Conservation (phyloP, 2,797 vertebrate species). For the Kryptopterus vitreolus region DNA sequence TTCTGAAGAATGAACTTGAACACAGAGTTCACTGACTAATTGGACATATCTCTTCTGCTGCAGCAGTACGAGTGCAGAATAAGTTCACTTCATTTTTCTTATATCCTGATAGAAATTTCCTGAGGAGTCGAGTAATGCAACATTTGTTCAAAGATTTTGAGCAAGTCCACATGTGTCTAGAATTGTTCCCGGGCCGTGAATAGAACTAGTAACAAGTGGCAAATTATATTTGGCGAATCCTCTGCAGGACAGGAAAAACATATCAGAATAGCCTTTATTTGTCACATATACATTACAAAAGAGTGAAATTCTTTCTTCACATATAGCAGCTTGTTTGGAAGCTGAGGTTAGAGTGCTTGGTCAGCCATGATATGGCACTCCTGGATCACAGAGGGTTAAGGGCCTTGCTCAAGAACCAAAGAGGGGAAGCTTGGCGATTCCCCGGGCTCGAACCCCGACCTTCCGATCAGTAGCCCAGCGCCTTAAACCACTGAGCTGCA, state of each 20-base stretch:
- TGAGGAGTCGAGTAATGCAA: background rate
- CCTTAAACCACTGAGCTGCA: no score
- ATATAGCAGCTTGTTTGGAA: no score
- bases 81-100: conserved; percentile 23
- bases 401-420: no score
- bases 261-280: no score
- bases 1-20: conserved; percentile 22
- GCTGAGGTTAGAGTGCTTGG: no score
- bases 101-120: background rate
- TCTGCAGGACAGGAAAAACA: background rate
- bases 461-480: no score
- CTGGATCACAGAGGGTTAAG: no score
- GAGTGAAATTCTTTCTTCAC: no score
- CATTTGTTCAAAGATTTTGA: background rate
- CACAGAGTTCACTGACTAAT: conserved; percentile 8
- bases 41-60: conserved; percentile 29
- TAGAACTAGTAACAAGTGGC: background rate
- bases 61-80: background rate
- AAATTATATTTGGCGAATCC: background rate
- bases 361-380: no score
- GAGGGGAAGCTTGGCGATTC: no score
- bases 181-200: background rate
- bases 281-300: no score
- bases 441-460: no score
- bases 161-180: background rate